Conservation (phyloP, 2,888 invertebrate genomes). For the Mechanitis mazaeus region DNA sequence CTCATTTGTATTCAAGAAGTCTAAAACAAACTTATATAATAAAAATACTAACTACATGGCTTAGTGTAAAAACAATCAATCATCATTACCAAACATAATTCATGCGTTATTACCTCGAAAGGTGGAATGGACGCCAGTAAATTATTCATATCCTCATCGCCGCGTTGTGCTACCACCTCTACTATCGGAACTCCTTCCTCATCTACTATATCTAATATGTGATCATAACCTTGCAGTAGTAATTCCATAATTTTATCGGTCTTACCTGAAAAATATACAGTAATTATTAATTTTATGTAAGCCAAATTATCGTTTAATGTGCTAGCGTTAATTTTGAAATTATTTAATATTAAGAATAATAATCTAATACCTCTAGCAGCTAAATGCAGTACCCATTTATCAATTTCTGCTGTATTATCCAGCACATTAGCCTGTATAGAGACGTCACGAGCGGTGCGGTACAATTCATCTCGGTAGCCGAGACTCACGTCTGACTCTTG, state of each 20-base stretch:
- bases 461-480: constrained; percentile 89
- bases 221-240: constrained; percentile 90
- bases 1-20: too few species aligned
- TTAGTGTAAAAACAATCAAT: constrained; percentile 1
- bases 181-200: constrained; percentile 82
- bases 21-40: too few species aligned
- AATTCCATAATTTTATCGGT: constrained; percentile 76
- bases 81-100: constrained; percentile 1
- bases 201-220: constrained; percentile 87
- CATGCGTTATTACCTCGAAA: constrained; percentile 79
- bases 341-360: too few species aligned
- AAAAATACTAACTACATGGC: neutral
- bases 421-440: constrained; percentile 86
- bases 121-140: constrained; percentile 83
- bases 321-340: too few species aligned
- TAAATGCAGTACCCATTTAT: constrained; percentile 85
- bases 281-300: too few species aligned
- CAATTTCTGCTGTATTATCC: constrained; percentile 88
- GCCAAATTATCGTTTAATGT: too few species aligned
- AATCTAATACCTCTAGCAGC: constrained; percentile 81
- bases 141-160: constrained; percentile 80
- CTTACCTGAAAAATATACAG: constrained; percentile 45
- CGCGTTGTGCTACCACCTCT: constrained; percentile 82
- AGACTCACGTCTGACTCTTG: constrained; percentile 88
- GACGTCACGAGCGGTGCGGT: constrained; percentile 90